phyloP scores from a whole-genome alignment of 2,888 invertebrate species.

The Cabera pusaria region DNA sequence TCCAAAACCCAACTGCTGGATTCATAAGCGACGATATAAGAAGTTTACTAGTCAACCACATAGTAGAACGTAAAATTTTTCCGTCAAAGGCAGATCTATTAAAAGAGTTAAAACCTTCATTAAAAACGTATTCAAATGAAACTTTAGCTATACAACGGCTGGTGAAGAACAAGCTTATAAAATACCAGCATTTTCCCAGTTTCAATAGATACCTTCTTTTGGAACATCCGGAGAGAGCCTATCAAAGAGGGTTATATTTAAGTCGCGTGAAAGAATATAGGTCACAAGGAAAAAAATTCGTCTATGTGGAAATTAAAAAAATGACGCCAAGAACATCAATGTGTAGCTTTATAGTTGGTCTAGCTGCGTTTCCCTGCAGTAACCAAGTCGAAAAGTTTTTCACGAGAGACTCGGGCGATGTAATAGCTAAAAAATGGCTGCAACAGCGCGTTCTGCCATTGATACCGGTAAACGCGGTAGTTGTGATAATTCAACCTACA shows the following conservation, averaged over 20 bases:
- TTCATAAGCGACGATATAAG: slow-evolving; percentile 16
- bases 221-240: slow-evolving; percentile 23
- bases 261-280: slow-evolving; percentile 14
- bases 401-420: slow-evolving; percentile 9
- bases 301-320: slow-evolving; percentile 18
- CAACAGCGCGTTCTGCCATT: slow-evolving; percentile 9
- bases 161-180: slow-evolving; percentile 20
- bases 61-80: slow-evolving; percentile 11
- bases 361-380: slow-evolving; percentile 15
- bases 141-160: slow-evolving; percentile 11
- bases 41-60: slow-evolving; percentile 14
- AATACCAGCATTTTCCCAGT: slow-evolving; percentile 18
- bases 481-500: slow-evolving; percentile 14
- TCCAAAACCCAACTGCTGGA: not conserved
- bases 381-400: slow-evolving; percentile 11
- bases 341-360: slow-evolving; percentile 7
- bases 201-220: slow-evolving; percentile 19
- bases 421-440: slow-evolving; percentile 20
- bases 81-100: slow-evolving; percentile 17
- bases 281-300: slow-evolving; percentile 6
- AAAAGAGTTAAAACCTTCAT: slow-evolving; percentile 2
- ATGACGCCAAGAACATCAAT: not conserved
- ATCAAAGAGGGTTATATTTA: slow-evolving; percentile 22
- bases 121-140: slow-evolving; percentile 9
- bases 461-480: slow-evolving; percentile 6